These are phyloP conservation scores for Microtus oregoni DNA, from an alignment of 2,113 vertebrate genomes.

Conservation along the genomic window DNA sequence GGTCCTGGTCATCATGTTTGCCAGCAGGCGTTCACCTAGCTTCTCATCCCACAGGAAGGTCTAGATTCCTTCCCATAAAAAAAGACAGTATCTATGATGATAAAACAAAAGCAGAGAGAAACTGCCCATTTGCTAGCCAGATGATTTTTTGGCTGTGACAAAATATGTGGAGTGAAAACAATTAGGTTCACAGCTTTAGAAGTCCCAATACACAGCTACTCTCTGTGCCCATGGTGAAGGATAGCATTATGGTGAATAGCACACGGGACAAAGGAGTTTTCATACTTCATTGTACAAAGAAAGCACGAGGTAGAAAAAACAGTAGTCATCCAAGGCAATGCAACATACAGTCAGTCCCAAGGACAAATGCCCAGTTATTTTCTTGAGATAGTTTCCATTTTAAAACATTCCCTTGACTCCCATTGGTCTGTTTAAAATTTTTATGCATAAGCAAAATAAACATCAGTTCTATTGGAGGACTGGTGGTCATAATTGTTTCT, in stretches of 20 bases:
- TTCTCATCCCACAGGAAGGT: background rate
- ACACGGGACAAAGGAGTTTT: no score
- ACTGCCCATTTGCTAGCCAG: background rate
- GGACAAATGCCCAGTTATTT: no score
- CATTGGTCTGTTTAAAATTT: background rate
- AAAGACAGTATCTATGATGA: background rate
- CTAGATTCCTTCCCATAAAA: background rate
- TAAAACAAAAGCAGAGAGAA: background rate
- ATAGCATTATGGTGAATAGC: no score
- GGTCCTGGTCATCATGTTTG: background rate
- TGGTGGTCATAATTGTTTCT: background rate
- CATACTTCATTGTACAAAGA: no score
- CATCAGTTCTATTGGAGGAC: background rate
- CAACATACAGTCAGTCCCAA: no score
- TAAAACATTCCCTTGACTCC: background rate
- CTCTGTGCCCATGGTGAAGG: background rate
- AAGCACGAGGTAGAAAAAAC: background rate
- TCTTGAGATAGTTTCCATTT: accelerated
- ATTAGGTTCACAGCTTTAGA: background rate
- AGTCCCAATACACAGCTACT: no score
- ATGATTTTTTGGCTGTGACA: background rate
- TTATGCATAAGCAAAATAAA: no score
- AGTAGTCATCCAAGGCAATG: background rate
- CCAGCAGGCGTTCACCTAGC: background rate
- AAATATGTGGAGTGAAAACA: background rate